A percentile compares a stretch with the other conserved stretches of the same genome.
phyloP scores from a whole-genome alignment of 30 jellyfish, hydroid and myxozoan species.

The Chrysaora quinquecirrha region DNA sequence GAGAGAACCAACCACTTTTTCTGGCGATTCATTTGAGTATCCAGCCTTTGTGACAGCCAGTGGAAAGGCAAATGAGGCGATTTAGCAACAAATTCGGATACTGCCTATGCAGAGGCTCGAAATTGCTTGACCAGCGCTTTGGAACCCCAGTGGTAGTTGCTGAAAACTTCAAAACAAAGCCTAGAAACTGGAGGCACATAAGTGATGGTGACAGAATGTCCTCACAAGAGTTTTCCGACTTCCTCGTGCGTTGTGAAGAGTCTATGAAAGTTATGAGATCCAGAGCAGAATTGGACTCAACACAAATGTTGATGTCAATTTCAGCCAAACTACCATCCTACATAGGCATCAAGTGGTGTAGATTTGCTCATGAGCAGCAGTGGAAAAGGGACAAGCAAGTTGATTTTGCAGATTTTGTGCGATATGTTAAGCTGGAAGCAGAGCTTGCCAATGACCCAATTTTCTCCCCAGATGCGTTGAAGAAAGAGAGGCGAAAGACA shows the following conservation, averaged over 20 bases:
- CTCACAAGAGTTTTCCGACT: slow-evolving; percentile 19
- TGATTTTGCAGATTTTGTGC: slow-evolving; percentile 9
- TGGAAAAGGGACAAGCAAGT: not conserved
- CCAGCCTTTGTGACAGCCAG: slow-evolving; percentile 40
- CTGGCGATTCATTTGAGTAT: slow-evolving; percentile 41
- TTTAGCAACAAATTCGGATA: slow-evolving; percentile 3
- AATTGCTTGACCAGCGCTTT: slow-evolving; percentile 25
- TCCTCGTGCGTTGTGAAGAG: slow-evolving; percentile 19
- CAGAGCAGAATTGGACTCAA: slow-evolving; percentile 6
- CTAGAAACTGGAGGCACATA: slow-evolving; percentile 10
- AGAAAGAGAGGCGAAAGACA: not conserved
- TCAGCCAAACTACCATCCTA: slow-evolving; percentile 21
- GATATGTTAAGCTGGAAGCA: slow-evolving; percentile 9
- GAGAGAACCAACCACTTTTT: slow-evolving; percentile 18
- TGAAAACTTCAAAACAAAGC: not conserved
- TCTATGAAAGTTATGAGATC: slow-evolving; percentile 2
- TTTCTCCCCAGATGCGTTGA: slow-evolving; percentile 28
- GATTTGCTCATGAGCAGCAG: slow-evolving; percentile 33
- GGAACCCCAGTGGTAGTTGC: slow-evolving; percentile 18
- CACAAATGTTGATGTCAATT: not conserved
- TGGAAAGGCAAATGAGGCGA: slow-evolving; percentile 28
- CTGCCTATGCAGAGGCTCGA: slow-evolving; percentile 19
- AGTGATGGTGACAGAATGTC: slow-evolving; percentile 12
- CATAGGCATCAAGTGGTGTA: slow-evolving; percentile 21
- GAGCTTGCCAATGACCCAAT: slow-evolving; percentile 42